Evolutionary conservation across 1,140 invertebrate genomes (phyloP), one percentile per base, ranked within the genome.

Genomic region (Lutraria rhynchaena): DNA sequence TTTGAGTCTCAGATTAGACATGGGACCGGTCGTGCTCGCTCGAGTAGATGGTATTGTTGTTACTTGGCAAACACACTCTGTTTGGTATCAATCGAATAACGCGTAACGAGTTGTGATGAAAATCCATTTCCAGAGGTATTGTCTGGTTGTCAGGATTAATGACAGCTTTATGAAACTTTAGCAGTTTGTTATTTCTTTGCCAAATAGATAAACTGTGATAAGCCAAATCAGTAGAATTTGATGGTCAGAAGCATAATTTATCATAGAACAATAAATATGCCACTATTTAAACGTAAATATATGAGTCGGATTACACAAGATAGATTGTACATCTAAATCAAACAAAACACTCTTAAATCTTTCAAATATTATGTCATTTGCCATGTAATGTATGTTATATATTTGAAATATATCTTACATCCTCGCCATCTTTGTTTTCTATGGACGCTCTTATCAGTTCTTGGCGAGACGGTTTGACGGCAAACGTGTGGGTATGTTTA

Each of bases 401-500:
- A 75, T 75, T 75, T 61, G 58, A 49, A 49, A 60, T 31, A 61
- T 61, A 61, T 61, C 58, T 61, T 15, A 15, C 27, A 44, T 35
- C 33, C 58, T 22, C 53, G 55, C 73, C 44, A 60, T 44, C 57
- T 75, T 75, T 57, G 55, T 75, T 75, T 61, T 61, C 55, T 61
- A 60, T 60, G 57, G 27, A 37, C 17, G 35, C 19, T 44, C 57
- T 75, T 75, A 75, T 75, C 73, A 49, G 58, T 60, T 29, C 15
- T 60, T n/a, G 73, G 44, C 73, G 73, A 75, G 73, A 75, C 73
- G 73, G 41, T 60, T 31, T 61, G 73, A 75, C 73, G 73, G 73
- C 73, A 49, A 51, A 61, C 57, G 73, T 75, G 73, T 61, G 73
- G 55, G 57, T 27, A 49, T 75, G 73, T 75, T 75, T 75, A 75